Evolutionary conservation across 1,140 invertebrate species (phyloP).

Genomic region (Anastrepha obliqua): DNA sequence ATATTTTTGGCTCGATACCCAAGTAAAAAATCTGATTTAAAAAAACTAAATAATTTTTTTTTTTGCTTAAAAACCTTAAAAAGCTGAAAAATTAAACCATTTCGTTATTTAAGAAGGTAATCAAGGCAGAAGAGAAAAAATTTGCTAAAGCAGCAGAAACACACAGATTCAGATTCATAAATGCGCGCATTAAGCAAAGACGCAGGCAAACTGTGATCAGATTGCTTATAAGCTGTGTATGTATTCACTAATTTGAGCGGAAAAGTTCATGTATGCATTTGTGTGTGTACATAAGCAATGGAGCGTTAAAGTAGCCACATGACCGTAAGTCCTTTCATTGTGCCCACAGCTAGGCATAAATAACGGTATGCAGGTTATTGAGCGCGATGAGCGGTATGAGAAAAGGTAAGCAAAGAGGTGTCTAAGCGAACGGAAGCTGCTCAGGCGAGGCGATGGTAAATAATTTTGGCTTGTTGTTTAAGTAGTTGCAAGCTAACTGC

Average conservation of each 20-base stretch:
- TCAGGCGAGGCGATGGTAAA: background rate
- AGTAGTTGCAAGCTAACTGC: background rate
- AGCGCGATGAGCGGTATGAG: background rate
- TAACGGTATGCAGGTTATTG: background rate
- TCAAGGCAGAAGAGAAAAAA: background rate
- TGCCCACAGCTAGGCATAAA: background rate
- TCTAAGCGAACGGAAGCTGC: background rate
- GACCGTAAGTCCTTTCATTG: background rate
- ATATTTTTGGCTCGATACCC: too few relatives aligned
- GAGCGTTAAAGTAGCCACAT: background rate
- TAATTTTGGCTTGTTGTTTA: background rate
- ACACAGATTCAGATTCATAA: background rate
- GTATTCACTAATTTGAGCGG: too few relatives aligned
- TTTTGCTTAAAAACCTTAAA: too few relatives aligned
- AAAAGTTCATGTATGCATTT: background rate
- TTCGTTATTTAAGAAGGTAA: background rate
- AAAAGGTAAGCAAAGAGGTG: background rate
- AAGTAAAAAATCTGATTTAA: background rate
- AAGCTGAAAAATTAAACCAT: background rate
- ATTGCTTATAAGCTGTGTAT: constrained; percentile 5
- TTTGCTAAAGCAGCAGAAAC: background rate
- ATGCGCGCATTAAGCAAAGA: constrained; percentile 27
- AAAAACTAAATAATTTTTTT: background rate
- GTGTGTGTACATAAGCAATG: background rate
- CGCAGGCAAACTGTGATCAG: background rate